These are phyloP conservation scores for Balaeniceps rex DNA, from an alignment of 2,113 vertebrate species.

Conservation along the genomic window DNA sequence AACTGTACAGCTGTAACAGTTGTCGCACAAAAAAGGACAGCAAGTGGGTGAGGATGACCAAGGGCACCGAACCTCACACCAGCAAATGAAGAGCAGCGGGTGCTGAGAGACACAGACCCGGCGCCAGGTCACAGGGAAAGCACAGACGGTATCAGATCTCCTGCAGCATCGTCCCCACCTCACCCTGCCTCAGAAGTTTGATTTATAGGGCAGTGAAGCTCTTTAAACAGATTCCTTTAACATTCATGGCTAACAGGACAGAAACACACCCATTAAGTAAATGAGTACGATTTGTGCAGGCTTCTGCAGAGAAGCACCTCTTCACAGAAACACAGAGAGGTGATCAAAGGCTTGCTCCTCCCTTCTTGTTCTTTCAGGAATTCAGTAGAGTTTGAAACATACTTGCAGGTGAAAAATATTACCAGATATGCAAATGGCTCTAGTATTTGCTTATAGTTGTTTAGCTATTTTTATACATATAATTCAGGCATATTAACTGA, in stretches of 20 bases:
- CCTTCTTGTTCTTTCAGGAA: background rate
- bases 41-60: background rate
- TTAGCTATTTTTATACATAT: background rate
- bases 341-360: background rate
- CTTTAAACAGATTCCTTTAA: background rate
- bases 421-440: fast-evolving
- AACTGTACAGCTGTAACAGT: background rate
- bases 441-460: background rate
- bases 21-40: background rate
- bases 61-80: fast-evolving
- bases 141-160: background rate
- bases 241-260: background rate
- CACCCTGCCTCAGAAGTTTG: background rate
- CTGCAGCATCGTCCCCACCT: background rate
- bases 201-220: background rate
- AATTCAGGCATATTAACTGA: background rate
- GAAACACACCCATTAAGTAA: background rate
- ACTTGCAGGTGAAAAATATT: background rate
- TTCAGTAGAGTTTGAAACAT: background rate
- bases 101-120: background rate
- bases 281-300: background rate
- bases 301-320: background rate
- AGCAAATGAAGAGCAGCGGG: background rate
- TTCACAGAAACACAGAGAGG: background rate
- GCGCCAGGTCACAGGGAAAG: background rate